Evolutionary conservation across 2,888 invertebrate genomes (phyloP).

Genomic region (Trilocha varians): DNA sequence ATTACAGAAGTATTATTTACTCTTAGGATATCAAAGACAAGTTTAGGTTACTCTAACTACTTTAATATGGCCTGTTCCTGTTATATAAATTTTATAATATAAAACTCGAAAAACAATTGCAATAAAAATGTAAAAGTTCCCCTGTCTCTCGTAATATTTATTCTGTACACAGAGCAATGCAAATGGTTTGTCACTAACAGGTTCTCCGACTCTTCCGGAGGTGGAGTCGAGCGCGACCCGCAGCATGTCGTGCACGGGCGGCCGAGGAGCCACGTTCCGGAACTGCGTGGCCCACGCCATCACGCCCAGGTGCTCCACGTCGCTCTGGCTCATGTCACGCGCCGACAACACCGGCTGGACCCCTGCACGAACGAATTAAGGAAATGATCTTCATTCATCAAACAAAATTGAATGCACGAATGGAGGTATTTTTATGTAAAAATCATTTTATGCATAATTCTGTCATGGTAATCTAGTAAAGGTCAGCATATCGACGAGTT

Average conservation of each 20-base stretch:
- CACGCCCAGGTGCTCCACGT: slow-evolving; percentile 96
- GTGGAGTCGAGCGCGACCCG: slow-evolving; percentile 86
- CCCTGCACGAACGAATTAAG: slow-evolving; percentile 49
- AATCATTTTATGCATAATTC: no score
- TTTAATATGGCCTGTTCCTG: no score
- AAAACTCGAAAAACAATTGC: no score
- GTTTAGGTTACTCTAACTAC: no score
- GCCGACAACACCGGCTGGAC: slow-evolving; percentile 93
- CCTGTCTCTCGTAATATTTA: neutral
- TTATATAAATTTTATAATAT: no score
- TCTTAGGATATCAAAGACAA: no score
- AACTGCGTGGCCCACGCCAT: slow-evolving; percentile 98
- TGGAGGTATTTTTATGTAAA: no score
- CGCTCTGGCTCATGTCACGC: slow-evolving; percentile 94
- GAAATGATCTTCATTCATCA: neutral
- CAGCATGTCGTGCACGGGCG: slow-evolving; percentile 87
- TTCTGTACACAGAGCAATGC: neutral
- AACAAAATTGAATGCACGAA: no score
- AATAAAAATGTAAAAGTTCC: no score
- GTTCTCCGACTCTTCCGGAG: slow-evolving; percentile 88
- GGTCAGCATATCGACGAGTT: no score
- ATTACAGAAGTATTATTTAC: no score
- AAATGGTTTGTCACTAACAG: slow-evolving; percentile 68
- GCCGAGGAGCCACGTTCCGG: slow-evolving; percentile 89
- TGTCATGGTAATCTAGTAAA: no score